These are phyloP conservation scores for Drosophila sulfurigaster DNA, from an alignment of 1,140 invertebrate genomes.

Conservation along the genomic window DNA sequence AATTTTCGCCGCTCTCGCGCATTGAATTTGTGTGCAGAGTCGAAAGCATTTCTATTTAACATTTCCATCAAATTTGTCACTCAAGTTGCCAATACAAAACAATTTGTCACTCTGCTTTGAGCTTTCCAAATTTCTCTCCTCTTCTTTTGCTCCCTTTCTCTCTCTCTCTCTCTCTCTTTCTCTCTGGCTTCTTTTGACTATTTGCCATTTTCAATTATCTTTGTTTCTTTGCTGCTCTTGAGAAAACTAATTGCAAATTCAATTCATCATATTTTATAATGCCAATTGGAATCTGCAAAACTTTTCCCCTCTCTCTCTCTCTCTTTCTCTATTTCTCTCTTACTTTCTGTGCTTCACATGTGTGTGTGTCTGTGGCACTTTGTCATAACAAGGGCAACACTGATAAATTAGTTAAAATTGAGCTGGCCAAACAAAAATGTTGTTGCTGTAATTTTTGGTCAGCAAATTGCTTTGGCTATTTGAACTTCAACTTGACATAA, in stretches of 20 bases:
- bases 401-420: constrained; percentile 15
- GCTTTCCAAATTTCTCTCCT: neutral
- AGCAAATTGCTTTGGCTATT: constrained; percentile 34
- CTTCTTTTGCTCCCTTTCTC: neutral
- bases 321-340: neutral
- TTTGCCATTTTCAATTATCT: constrained; percentile 35
- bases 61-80: constrained; percentile 43
- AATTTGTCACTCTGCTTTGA: constrained; percentile 6
- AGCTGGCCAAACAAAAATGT: neutral
- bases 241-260: constrained; percentile 39
- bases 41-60: constrained; percentile 14
- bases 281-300: constrained; percentile 15
- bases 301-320: neutral
- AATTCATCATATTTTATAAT: constrained; percentile 46
- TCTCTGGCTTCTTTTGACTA: neutral
- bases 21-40: constrained; percentile 4
- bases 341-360: neutral
- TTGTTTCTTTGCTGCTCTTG: constrained; percentile 1
- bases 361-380: constrained; percentile 2
- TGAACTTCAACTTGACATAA: constrained; percentile 50
- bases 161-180: neutral
- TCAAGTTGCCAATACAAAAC: constrained; percentile 27
- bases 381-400: neutral
- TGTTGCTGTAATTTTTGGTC: neutral
- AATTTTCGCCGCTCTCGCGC: neutral